A percentile compares a stretch with the other conserved stretches of the same genome.
Evolutionary conservation across 2,888 invertebrate species (phyloP).

Genomic region (Dioctria rufipes): DNA sequence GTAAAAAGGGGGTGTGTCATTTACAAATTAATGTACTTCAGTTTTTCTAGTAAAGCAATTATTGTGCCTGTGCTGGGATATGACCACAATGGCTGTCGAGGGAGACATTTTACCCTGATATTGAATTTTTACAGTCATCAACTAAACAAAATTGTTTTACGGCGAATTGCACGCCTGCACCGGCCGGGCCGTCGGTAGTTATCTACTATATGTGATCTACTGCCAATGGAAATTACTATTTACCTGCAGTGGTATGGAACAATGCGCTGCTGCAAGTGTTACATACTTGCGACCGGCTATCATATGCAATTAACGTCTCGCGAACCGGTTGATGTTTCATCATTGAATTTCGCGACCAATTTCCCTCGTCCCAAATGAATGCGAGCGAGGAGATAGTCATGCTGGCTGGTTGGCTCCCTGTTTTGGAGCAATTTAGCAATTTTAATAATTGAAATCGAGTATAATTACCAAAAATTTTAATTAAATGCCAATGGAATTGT

Average conservation of each 20-base stretch:
- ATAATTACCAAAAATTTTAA: conserved; percentile 52
- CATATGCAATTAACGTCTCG: conserved; percentile 19
- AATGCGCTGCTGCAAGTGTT: conserved; percentile 19
- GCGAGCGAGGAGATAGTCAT: too few species aligned
- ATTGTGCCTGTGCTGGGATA: too few species aligned
- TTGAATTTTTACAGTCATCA: neutral
- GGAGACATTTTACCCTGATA: neutral
- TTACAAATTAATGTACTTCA: too few species aligned
- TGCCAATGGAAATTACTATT: conserved; percentile 20
- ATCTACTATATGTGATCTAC: conserved; percentile 26
- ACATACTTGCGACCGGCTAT: conserved; percentile 17
- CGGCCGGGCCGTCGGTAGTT: neutral
- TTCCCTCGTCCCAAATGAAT: too few species aligned
- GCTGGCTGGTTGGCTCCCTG: neutral
- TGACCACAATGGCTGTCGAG: too few species aligned
- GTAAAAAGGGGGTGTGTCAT: too few species aligned
- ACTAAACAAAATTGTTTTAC: conserved; percentile 36
- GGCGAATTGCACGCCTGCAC: conserved; percentile 12
- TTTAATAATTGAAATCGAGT: conserved; percentile 46
- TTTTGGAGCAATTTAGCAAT: conserved; percentile 21
- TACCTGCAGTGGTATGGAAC: neutral
- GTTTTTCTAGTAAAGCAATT: too few species aligned
- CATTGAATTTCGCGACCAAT: too few species aligned
- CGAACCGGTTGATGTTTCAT: neutral
- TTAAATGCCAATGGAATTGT: conserved; percentile 35